Evolutionary conservation across 2,888 invertebrate genomes (phyloP).

Genomic region (Nemurella pictetii): DNA sequence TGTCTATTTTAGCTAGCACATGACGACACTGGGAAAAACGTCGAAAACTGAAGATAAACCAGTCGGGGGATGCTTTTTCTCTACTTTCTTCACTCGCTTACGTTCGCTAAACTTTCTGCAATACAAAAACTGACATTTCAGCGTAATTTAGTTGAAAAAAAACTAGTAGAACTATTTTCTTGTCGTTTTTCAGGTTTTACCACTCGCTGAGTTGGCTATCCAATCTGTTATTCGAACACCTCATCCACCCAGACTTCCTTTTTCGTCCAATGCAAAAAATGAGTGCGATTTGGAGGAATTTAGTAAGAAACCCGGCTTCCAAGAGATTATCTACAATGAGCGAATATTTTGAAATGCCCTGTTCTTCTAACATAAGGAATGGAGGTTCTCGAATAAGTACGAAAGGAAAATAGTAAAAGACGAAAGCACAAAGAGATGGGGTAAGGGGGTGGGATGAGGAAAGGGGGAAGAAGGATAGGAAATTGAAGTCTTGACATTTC

Average conservation of each 20-base stretch:
- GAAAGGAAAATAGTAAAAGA: conserved; percentile 32
- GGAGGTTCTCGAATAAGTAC: conserved; percentile 28
- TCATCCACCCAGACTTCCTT: no score
- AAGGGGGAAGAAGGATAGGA: conserved; percentile 33
- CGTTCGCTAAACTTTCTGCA: neutral
- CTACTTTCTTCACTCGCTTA: neutral
- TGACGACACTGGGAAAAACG: neutral
- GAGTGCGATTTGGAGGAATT: neutral
- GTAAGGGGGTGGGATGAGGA: conserved; percentile 20
- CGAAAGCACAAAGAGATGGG: conserved; percentile 37
- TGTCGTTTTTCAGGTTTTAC: neutral
- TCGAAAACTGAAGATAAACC: neutral
- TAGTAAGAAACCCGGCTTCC: neutral
- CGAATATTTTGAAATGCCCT: neutral
- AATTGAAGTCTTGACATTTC: conserved; percentile 40
- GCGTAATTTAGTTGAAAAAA: neutral
- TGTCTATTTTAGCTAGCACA: neutral
- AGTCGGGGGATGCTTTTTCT: neutral
- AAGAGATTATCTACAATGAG: neutral
- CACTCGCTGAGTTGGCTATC: neutral
- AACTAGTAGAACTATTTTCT: neutral
- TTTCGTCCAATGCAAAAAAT: neutral
- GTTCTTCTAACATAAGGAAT: conserved; percentile 11
- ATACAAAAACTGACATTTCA: neutral
- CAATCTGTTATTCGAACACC: no score